Conservation (phyloP, 2,797 vertebrate genomes). For the Tapera naevia region DNA sequence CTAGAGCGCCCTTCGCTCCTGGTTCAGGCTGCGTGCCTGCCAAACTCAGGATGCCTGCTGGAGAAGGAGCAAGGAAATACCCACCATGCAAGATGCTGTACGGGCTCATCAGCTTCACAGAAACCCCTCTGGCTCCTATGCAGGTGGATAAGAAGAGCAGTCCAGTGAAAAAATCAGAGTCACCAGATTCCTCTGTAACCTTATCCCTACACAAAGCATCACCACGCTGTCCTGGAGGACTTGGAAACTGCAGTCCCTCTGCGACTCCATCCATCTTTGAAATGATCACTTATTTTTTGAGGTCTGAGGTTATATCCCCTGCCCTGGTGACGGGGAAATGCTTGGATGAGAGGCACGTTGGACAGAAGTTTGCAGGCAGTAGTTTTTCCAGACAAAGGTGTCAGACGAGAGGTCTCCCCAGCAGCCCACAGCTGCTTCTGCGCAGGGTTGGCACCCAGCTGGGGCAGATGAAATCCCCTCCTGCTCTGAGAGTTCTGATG, state of each 20-base stretch:
- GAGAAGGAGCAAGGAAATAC: background rate
- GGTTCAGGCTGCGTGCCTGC: background rate
- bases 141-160: slow-evolving; percentile 25
- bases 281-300: background rate
- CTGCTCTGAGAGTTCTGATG: background rate
- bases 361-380: slow-evolving; percentile 7
- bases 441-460: background rate
- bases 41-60: background rate
- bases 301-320: background rate
- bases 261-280: background rate
- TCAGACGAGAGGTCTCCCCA: background rate
- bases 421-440: background rate
- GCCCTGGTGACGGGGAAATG: background rate
- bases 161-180: slow-evolving; percentile 47
- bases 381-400: slow-evolving; percentile 48
- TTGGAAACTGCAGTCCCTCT: background rate
- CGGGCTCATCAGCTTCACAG: background rate
- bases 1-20: background rate
- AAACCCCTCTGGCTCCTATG: slow-evolving; percentile 21
- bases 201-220: slow-evolving; percentile 23
- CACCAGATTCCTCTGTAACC: slow-evolving; percentile 42
- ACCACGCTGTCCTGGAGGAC: background rate
- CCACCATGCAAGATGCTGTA: background rate
- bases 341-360: background rate
- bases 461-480: background rate